phyloP scores from a whole-genome alignment of 2,888 invertebrate genomes.

The Sericinus montela region DNA sequence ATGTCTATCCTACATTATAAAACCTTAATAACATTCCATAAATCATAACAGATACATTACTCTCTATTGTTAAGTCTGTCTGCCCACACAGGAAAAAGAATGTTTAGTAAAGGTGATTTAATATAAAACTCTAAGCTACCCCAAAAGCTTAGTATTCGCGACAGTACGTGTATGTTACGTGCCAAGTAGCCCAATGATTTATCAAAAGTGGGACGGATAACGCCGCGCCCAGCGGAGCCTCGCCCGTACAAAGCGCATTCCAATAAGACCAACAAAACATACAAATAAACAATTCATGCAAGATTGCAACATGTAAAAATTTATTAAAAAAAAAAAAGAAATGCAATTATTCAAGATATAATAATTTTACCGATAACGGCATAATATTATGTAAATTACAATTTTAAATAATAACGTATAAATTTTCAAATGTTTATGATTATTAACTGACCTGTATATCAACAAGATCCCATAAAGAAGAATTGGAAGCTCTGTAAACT shows the following conservation, averaged over 20 bases:
- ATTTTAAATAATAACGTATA: conserved; percentile 3
- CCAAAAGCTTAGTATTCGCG: conserved; percentile 19
- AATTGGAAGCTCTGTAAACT: conserved; percentile 51
- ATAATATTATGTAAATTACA: conserved; percentile 21
- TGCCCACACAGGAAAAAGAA: no score
- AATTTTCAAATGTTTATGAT: background rate
- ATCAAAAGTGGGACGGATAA: conserved; percentile 60
- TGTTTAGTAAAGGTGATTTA: no score
- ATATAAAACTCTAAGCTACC: no score
- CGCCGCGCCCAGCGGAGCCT: conserved; percentile 60
- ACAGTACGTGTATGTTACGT: conserved; percentile 24
- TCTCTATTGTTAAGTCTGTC: no score
- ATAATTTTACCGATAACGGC: conserved; percentile 4
- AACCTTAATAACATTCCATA: no score
- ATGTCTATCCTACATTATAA: no score
- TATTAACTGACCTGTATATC: conserved; percentile 58
- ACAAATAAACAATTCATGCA: conserved; percentile 24
- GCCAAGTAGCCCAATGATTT: conserved; percentile 25
- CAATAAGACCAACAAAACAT: conserved; percentile 41
- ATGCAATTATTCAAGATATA: conserved; percentile 6
- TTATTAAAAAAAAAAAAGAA: conserved; percentile 8
- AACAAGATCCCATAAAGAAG: conserved; percentile 74
- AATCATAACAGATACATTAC: no score
- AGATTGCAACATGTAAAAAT: conserved; percentile 20
- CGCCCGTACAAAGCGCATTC: conserved; percentile 39